Percentiles rank a stretch among this genome's conserved stretches.
phyloP scores from a whole-genome alignment of 2,888 invertebrate species.

The Spilosoma lubricipeda region DNA sequence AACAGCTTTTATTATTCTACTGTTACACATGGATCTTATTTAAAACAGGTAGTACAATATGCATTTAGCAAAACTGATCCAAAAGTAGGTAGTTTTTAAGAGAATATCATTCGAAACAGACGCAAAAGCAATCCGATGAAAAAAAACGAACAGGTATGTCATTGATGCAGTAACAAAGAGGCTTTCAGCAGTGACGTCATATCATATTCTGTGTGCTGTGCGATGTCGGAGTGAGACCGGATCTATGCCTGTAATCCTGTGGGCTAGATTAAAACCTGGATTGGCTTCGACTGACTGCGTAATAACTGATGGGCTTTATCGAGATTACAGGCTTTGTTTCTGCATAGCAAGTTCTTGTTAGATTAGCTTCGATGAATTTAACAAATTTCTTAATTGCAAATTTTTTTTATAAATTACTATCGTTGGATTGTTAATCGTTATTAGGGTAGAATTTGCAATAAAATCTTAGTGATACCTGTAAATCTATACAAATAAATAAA shows the following conservation, averaged over 20 bases:
- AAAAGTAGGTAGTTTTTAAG: background rate
- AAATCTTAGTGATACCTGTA: no score
- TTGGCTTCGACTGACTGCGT: slow-evolving; percentile 24
- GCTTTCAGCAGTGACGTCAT: slow-evolving; percentile 33
- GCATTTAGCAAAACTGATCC: background rate
- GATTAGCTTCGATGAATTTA: background rate
- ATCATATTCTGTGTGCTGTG: slow-evolving; percentile 37
- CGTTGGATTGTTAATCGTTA: background rate
- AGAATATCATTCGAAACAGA: background rate
- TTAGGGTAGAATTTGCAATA: background rate
- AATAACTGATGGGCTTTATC: slow-evolving; percentile 32
- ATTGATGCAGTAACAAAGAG: slow-evolving; percentile 33
- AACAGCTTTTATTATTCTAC: no score
- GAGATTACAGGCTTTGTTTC: background rate
- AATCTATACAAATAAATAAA: no score
- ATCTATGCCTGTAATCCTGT: slow-evolving; percentile 37
- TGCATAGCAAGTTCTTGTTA: background rate
- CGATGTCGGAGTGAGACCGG: background rate
- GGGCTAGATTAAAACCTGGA: slow-evolving; percentile 40
- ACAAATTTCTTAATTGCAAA: background rate
- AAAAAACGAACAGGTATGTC: slow-evolving; percentile 14
- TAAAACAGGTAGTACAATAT: background rate
- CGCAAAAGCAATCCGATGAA: slow-evolving; percentile 15
- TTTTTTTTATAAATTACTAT: background rate
- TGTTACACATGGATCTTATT: no score